Evolutionary conservation across 2,888 invertebrate genomes (phyloP).

Genomic region (Frankliniella fusca): DNA sequence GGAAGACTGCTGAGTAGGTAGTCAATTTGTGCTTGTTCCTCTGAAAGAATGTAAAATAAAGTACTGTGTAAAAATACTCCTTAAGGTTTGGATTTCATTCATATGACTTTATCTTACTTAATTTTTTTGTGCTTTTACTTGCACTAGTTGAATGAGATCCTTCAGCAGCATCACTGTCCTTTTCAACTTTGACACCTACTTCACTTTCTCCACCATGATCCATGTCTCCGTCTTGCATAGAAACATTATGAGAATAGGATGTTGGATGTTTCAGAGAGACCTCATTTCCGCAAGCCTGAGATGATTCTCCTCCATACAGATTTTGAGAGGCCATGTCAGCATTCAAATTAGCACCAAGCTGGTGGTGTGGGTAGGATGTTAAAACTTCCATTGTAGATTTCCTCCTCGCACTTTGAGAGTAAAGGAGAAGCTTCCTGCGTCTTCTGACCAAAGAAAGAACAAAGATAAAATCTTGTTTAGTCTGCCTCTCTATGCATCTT

Average conservation of each 20-base stretch:
- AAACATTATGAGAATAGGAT: neutral
- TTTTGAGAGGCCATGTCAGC: neutral
- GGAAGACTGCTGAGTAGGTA: conserved; percentile 55
- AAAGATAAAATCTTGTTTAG: too few species aligned
- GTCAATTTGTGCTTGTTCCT: conserved; percentile 5
- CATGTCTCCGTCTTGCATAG: neutral
- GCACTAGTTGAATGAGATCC: neutral
- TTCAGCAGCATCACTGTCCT: neutral
- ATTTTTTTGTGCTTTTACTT: neutral
- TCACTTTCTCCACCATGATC: neutral
- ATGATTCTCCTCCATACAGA: neutral
- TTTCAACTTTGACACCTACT: neutral
- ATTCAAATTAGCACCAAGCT: neutral
- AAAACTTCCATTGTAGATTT: neutral
- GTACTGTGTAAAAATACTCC: neutral
- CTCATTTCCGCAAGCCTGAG: neutral
- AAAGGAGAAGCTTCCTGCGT: too few species aligned
- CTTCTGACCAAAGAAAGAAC: too few species aligned
- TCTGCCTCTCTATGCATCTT: too few species aligned
- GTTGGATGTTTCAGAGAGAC: neutral
- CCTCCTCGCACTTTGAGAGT: neutral
- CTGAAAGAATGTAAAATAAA: neutral
- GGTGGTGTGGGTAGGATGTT: conserved; percentile 4
- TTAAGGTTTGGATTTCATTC: neutral
- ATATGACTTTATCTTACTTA: neutral